Conservation (phyloP, 2,797 vertebrate species). For the Lacerta agilis region DNA sequence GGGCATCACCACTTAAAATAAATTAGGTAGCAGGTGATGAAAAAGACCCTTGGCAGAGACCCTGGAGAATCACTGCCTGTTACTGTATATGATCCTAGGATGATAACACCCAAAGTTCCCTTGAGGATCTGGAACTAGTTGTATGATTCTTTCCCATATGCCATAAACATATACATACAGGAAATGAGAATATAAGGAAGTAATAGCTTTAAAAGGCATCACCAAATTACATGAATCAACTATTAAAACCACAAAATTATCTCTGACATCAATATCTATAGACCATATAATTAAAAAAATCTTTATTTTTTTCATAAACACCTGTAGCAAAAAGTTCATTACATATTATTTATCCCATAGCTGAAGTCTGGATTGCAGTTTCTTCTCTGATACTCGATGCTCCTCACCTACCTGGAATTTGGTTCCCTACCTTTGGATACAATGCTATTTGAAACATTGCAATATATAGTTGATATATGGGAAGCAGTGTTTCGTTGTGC, state of each 20-base stretch:
- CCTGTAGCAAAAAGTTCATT: no score
- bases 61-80: background rate
- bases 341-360: background rate
- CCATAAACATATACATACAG: background rate
- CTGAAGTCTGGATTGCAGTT: background rate
- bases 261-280: background rate
- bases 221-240: background rate
- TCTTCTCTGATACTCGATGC: background rate
- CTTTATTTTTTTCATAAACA: no score
- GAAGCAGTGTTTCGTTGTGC: background rate
- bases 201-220: background rate
- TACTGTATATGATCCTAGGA: no score
- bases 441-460: background rate
- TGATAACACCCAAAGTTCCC: no score
- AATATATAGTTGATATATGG: background rate
- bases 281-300: no score
- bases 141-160: background rate
- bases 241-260: background rate
- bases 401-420: background rate
- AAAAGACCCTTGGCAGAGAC: background rate
- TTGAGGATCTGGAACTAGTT: background rate
- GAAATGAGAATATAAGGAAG: background rate
- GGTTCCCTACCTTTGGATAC: background rate
- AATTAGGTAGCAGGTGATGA: background rate
- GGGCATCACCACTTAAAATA: background rate